Percentiles rank a stretch among this genome's conserved stretches.
phyloP scores from a whole-genome alignment of 2,888 invertebrate genomes.

The Hemistola chrysoprasaria region DNA sequence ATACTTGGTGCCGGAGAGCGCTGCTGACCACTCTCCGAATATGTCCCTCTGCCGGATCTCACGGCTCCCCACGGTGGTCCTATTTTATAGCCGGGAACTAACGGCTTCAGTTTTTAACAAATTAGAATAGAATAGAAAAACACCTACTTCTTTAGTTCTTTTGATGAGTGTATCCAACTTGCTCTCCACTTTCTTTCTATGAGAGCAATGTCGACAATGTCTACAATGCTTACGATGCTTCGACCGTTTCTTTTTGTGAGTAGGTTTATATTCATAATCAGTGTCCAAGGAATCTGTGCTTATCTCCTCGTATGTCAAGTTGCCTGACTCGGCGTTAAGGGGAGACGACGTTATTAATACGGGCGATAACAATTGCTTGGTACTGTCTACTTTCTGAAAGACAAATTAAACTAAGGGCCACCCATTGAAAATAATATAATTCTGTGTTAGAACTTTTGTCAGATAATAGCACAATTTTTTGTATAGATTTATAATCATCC shows the following conservation, averaged over 20 bases:
- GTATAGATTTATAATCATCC: too few species aligned
- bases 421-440: too few species aligned
- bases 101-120: too few species aligned
- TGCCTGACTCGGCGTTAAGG: not conserved
- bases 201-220: not conserved
- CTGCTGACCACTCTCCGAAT: too few species aligned
- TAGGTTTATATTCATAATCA: conserved; percentile 10
- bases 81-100: too few species aligned
- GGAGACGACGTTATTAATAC: conserved; percentile 7
- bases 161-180: conserved; percentile 46
- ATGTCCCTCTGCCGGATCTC: too few species aligned
- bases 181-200: conserved; percentile 12
- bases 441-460: too few species aligned
- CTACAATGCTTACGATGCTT: conserved; percentile 1
- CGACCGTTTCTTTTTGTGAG: conserved; percentile 10
- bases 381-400: conserved; percentile 5
- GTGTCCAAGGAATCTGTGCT: conserved; percentile 17
- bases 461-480: too few species aligned
- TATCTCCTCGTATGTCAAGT: conserved; percentile 18
- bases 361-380: conserved; percentile 4
- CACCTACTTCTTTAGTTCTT: conserved; percentile 44
- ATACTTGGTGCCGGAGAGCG: too few species aligned
- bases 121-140: not conserved
- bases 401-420: not conserved
- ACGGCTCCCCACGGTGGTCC: too few species aligned